A percentile compares a stretch with the other conserved stretches of the same genome.
These are phyloP conservation scores for Drosophila pandora DNA, from an alignment of 1,140 invertebrate species.

Conservation along the genomic window DNA sequence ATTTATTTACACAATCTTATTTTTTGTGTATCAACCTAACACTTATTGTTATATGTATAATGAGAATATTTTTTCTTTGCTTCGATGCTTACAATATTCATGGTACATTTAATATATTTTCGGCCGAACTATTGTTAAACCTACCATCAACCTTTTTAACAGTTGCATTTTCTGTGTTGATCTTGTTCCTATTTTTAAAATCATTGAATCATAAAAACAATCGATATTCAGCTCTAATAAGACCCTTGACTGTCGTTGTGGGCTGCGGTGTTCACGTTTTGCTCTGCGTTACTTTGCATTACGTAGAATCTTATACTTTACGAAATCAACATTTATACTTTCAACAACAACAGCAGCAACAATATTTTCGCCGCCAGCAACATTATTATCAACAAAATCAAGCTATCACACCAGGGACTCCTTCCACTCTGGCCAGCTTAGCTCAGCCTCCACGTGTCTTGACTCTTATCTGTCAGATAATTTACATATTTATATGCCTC, in stretches of 20 bases:
- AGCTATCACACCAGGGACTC: constrained; percentile 10
- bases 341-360: constrained; percentile 72
- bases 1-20: constrained; percentile 91
- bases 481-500: constrained; percentile 91
- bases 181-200: constrained; percentile 92
- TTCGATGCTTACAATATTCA: constrained; percentile 95
- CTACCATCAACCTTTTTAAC: constrained; percentile 93
- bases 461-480: constrained; percentile 91
- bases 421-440: constrained; percentile 40
- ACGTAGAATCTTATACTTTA: constrained; percentile 86
- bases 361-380: constrained; percentile 50
- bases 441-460: constrained; percentile 85
- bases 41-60: constrained; percentile 90
- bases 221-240: constrained; percentile 87
- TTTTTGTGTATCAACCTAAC: constrained; percentile 93
- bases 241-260: constrained; percentile 89
- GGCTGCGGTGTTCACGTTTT: constrained; percentile 90
- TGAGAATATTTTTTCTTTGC: constrained; percentile 93
- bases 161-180: constrained; percentile 92
- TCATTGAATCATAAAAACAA: constrained; percentile 88
- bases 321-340: constrained; percentile 70
- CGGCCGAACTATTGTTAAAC: constrained; percentile 92
- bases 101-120: constrained; percentile 89
- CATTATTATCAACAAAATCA: constrained; percentile 39
- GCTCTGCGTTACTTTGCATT: constrained; percentile 91